A percentile compares a stretch with the other conserved stretches of the same genome.
phyloP scores from a whole-genome alignment of 2,113 vertebrate genomes.

The Galemys pyrenaicus region DNA sequence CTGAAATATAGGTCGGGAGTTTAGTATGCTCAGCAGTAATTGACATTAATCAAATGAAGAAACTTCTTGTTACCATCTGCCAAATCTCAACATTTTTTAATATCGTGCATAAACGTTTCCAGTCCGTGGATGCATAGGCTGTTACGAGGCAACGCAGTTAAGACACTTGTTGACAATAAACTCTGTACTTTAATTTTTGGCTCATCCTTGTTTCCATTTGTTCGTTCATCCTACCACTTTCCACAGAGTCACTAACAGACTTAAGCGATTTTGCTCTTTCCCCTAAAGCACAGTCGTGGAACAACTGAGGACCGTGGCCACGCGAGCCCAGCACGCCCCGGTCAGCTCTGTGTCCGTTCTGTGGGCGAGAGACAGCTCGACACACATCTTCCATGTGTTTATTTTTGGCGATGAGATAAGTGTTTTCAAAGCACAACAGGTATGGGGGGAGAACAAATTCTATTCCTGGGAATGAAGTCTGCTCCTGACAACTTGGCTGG shows the following conservation, averaged over 20 bases:
- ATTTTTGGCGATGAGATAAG: background rate
- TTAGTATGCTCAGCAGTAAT: slow-evolving; percentile 66
- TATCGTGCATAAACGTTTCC: slow-evolving; percentile 19
- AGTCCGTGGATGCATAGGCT: background rate
- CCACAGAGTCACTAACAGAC: background rate
- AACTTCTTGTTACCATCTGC: slow-evolving; percentile 1
- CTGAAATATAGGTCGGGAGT: background rate
- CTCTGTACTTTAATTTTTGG: background rate
- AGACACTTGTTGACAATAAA: slow-evolving; percentile 66
- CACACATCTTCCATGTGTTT: background rate
- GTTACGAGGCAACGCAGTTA: background rate
- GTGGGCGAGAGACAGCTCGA: background rate
- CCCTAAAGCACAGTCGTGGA: fast-evolving
- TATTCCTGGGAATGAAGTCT: slow-evolving; percentile 12
- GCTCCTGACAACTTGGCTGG: background rate
- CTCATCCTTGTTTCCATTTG: background rate
- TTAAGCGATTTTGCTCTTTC: background rate
- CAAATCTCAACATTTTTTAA: background rate
- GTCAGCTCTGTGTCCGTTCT: fast-evolving
- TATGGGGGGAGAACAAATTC: background rate
- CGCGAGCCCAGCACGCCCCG: background rate
- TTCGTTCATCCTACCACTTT: background rate
- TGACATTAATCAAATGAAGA: slow-evolving; percentile 65
- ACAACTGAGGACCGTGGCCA: background rate
- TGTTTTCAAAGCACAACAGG: background rate